A percentile compares a stretch with the other conserved stretches of the same genome.
phyloP scores from a whole-genome alignment of 2,113 vertebrate genomes.

The Asarcornis scutulata region DNA sequence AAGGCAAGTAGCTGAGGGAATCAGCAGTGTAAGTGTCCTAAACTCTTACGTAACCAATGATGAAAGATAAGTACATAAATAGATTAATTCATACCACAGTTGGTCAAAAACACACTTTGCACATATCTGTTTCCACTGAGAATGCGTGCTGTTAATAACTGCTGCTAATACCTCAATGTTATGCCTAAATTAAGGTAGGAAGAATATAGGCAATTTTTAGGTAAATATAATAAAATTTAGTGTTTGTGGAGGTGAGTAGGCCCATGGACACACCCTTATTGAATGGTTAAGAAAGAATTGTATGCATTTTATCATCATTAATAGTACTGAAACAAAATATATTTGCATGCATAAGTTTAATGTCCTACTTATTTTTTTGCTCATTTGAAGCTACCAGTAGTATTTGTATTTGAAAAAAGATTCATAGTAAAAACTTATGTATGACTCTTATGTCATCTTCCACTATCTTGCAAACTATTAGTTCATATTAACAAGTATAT shows the following conservation, averaged over 20 bases:
- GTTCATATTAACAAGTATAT: neutral
- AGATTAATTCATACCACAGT: neutral
- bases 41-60: neutral
- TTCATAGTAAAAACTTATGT: rapidly evolving
- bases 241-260: neutral
- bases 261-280: neutral
- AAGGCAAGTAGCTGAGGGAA: neutral
- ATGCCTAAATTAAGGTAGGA: neutral
- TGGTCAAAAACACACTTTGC: neutral
- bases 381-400: neutral
- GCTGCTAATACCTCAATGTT: neutral
- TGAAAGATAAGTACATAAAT: neutral
- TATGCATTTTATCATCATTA: neutral
- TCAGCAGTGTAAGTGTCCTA: neutral
- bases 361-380: neutral
- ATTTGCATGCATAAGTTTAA: neutral
- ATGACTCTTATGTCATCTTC: neutral
- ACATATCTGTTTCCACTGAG: neutral
- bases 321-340: neutral
- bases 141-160: neutral
- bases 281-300: neutral
- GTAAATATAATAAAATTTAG: neutral
- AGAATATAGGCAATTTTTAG: neutral
- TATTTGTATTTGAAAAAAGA: neutral
- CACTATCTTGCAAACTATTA: neutral